Evolutionary conservation across 2,888 invertebrate species (phyloP), one percentile per base, ranked within the genome.

Genomic region (Neuroscelio doddi): DNA sequence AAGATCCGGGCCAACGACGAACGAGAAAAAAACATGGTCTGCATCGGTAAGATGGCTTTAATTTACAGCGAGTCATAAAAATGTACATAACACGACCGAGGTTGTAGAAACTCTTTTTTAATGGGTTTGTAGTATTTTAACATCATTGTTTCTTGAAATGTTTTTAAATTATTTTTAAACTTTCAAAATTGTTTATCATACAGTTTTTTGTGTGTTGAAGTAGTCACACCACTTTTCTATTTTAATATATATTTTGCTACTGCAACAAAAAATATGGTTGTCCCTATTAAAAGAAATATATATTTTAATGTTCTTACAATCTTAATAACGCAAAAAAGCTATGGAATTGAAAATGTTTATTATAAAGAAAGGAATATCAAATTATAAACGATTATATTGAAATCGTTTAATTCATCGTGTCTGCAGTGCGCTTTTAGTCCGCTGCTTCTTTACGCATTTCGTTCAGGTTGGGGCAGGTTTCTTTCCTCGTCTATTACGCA

Each of bases 401-500:
- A 58, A 21, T 30, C 39, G 12, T 42, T 53, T 62, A 62, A 58
- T 67, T 63, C 41, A 47, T 41, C 44, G 62, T 55, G 55, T 46
- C 46, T n/a, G n/a, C n/a, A n/a, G n/a, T n/a, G n/a, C n/a, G n/a
- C n/a, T 64, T 58, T 55, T 45, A 36, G 49, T 39, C 16, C 57
- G 46, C 55, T 57, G 30, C 62, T 41, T 29, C 68, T 72, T 72
- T 69, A 73, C 72, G 73, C 70, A 65, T 55, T 63, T 59, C 57
- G 59, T 69, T 68, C 65, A 44, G 64, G 62, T 66, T 70, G 61
- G 46, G 57, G 64, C 67, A 53, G 61, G 65, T 62, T 77, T 71
- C 74, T 76, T 75, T 76, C 75, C 75, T 72, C 79, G 75, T 77
- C 80, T 81, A 82, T 82, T 83, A 82, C 83, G 83, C 84, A 84